Evolutionary conservation across 2,888 invertebrate species (phyloP).

Genomic region (Brachyopa scutellaris): DNA sequence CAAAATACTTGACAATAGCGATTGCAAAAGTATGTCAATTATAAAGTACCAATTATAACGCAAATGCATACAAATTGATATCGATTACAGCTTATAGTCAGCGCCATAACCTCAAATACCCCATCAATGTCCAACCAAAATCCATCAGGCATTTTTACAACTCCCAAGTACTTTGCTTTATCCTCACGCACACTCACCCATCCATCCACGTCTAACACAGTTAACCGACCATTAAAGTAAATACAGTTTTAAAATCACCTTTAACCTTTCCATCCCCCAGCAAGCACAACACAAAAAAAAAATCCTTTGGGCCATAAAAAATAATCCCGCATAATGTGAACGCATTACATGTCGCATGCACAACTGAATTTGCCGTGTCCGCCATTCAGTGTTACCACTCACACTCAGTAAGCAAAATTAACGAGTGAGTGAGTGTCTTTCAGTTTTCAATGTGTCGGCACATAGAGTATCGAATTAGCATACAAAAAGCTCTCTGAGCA

Average conservation of each 20-base stretch:
- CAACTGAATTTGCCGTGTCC: slow-evolving; percentile 36
- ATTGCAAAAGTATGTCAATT: too few relatives aligned
- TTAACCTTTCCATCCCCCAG: slow-evolving; percentile 37
- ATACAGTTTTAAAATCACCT: slow-evolving; percentile 63
- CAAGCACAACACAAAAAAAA: background rate
- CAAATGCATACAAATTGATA: too few relatives aligned
- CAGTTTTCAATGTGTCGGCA: slow-evolving; percentile 42
- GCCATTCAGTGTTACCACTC: slow-evolving; percentile 10
- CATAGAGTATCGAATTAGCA: slow-evolving; percentile 58
- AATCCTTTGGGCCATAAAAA: too few relatives aligned
- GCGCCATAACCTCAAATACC: background rate
- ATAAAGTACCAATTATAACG: too few relatives aligned
- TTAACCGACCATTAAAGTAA: slow-evolving; percentile 61
- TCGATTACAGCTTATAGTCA: too few relatives aligned
- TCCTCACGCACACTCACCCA: slow-evolving; percentile 23
- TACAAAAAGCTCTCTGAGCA: slow-evolving; percentile 26
- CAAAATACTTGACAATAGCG: too few relatives aligned
- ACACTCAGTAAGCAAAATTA: too few relatives aligned
- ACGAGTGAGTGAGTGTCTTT: slow-evolving; percentile 35
- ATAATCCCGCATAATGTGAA: slow-evolving; percentile 42
- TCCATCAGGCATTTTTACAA: slow-evolving; percentile 4
- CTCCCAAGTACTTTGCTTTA: slow-evolving; percentile 26
- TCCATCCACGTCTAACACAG: slow-evolving; percentile 55
- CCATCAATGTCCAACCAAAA: background rate
- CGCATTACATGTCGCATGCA: slow-evolving; percentile 60